Conservation (phyloP, 64 coral and sea anemone genomes). For the Cladopsammia gracilis region DNA sequence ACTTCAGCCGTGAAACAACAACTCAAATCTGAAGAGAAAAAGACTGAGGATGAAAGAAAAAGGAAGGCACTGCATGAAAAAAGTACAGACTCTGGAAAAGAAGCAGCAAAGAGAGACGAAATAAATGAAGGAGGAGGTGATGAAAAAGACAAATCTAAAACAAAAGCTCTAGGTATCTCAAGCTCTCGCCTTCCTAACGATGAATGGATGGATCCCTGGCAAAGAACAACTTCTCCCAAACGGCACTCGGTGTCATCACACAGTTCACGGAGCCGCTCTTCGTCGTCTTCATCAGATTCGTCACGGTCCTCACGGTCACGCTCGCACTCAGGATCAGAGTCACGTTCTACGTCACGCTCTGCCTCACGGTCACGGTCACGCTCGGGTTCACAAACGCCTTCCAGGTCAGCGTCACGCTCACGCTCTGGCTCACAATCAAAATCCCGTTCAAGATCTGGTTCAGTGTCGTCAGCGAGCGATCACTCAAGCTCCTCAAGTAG, state of each 20-base stretch:
- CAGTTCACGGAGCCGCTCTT: slow-evolving; percentile 72
- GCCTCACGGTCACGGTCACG: slow-evolving; percentile 71
- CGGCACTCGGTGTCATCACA: slow-evolving; percentile 75
- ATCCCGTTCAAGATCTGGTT: slow-evolving; percentile 73
- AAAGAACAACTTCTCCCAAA: slow-evolving; percentile 91
- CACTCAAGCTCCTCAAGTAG: slow-evolving; percentile 74
- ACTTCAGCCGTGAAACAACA: neutral
- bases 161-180: slow-evolving; percentile 77
- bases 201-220: slow-evolving; percentile 92
- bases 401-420: slow-evolving; percentile 71
- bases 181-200: slow-evolving; percentile 85
- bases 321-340: slow-evolving; percentile 81
- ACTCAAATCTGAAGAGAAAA: slow-evolving; percentile 52
- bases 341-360: slow-evolving; percentile 73
- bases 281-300: slow-evolving; percentile 87
- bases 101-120: slow-evolving; percentile 48
- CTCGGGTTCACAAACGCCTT: slow-evolving; percentile 61
- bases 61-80: slow-evolving; percentile 11
- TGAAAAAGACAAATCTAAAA: slow-evolving; percentile 67
- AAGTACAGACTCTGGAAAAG: neutral
- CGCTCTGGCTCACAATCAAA: slow-evolving; percentile 70
- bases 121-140: slow-evolving; percentile 40
- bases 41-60: slow-evolving; percentile 41
- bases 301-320: slow-evolving; percentile 87
- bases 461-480: slow-evolving; percentile 79